Conservation (phyloP, 2,888 invertebrate species). For the Polymixis flavicincta region DNA sequence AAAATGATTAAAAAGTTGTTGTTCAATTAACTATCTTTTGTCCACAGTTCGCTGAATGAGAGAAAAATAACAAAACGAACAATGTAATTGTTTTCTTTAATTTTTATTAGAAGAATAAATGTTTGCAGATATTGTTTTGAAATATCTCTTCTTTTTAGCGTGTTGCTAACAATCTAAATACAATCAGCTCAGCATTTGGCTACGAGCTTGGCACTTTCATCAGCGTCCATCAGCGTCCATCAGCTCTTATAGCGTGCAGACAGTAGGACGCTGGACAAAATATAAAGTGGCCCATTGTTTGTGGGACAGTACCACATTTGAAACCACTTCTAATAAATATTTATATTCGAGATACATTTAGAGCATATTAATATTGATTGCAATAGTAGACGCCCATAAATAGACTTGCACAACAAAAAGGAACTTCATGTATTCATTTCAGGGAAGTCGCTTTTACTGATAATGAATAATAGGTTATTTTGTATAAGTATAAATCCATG, state of each 20-base stretch:
- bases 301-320: too few species aligned
- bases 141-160: too few species aligned
- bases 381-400: background rate
- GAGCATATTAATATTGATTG: background rate
- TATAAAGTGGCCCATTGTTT: too few species aligned
- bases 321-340: background rate
- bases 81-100: constrained; percentile 17
- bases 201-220: too few species aligned
- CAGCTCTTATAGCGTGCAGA: too few species aligned
- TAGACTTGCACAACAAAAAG: background rate
- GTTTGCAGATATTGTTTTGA: too few species aligned
- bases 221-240: too few species aligned
- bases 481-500: background rate
- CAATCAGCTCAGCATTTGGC: too few species aligned
- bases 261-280: too few species aligned
- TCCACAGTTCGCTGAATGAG: constrained; percentile 9
- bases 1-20: constrained; percentile 7
- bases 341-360: background rate
- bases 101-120: too few species aligned
- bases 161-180: too few species aligned
- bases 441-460: background rate
- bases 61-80: constrained; percentile 31
- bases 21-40: constrained; percentile 27
- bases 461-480: background rate
- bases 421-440: background rate